A percentile compares a stretch with the other conserved stretches of the same genome.
Conservation (phyloP, 2,888 invertebrate species). For the Athalia circularis region DNA sequence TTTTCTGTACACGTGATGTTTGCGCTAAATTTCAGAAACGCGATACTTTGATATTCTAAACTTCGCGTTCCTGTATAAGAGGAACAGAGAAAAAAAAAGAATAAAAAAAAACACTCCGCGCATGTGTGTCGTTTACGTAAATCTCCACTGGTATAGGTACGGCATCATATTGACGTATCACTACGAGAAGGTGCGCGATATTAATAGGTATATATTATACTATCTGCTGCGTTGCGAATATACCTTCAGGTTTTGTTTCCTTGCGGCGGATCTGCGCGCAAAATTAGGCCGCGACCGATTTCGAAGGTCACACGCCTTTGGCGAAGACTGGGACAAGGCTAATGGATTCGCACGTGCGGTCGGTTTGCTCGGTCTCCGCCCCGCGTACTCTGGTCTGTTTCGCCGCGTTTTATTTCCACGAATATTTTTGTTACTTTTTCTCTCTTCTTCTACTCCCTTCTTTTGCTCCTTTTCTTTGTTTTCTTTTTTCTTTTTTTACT, state of each 20-base stretch:
- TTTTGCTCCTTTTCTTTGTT: no score
- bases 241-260: slow-evolving; percentile 26
- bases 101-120: not conserved
- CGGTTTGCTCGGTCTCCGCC: not conserved
- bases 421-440: not conserved
- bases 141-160: not conserved
- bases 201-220: not conserved
- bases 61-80: not conserved
- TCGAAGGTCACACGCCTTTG: slow-evolving; percentile 34
- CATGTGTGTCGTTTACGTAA: slow-evolving; percentile 14
- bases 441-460: no score
- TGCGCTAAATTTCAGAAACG: slow-evolving; percentile 1
- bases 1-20: not conserved
- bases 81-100: not conserved
- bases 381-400: not conserved
- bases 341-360: slow-evolving; percentile 44
- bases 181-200: no score
- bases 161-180: not conserved
- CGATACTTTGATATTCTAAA: slow-evolving; percentile 19
- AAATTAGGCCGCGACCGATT: slow-evolving; percentile 46
- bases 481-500: no score
- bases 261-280: not conserved
- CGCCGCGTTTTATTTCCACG: slow-evolving; percentile 3
- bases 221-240: slow-evolving; percentile 5
- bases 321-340: slow-evolving; percentile 47